Evolutionary conservation across 2,113 vertebrate genomes (phyloP).

Genomic region (Bungarus multicinctus): DNA sequence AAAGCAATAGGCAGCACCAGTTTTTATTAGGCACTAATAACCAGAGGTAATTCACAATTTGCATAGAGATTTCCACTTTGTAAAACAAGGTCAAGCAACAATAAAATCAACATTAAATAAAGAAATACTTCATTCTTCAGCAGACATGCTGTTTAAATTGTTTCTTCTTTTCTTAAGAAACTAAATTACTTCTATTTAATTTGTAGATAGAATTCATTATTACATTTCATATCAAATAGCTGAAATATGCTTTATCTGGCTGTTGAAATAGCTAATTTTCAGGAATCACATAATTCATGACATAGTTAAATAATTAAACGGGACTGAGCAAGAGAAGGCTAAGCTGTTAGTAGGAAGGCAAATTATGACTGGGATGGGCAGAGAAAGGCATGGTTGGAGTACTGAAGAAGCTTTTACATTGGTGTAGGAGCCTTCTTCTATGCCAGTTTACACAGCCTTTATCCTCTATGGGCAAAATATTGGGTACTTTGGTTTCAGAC

Average conservation of each 20-base stretch:
- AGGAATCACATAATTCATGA: background rate
- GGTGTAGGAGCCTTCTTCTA: background rate
- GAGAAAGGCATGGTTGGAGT: background rate
- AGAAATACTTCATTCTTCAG: background rate
- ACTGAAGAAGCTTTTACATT: background rate
- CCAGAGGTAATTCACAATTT: background rate
- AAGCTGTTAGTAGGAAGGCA: background rate
- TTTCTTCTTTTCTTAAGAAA: background rate
- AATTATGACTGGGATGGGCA: background rate
- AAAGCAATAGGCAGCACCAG: background rate
- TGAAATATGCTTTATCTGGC: background rate
- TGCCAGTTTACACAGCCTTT: background rate
- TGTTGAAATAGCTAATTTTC: background rate
- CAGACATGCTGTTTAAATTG: background rate
- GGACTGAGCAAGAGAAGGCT: background rate
- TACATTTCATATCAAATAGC: background rate
- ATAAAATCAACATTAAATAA: slow-evolving; percentile 4
- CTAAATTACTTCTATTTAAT: background rate
- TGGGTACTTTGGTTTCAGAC: background rate
- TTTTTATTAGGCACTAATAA: slow-evolving; percentile 3
- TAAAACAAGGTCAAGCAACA: background rate
- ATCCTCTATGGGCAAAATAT: background rate
- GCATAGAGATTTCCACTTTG: background rate
- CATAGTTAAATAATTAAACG: background rate
- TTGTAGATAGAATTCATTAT: background rate